Conservation (phyloP, 1,140 invertebrate genomes). For the Thaumetopoea pityocampa region DNA sequence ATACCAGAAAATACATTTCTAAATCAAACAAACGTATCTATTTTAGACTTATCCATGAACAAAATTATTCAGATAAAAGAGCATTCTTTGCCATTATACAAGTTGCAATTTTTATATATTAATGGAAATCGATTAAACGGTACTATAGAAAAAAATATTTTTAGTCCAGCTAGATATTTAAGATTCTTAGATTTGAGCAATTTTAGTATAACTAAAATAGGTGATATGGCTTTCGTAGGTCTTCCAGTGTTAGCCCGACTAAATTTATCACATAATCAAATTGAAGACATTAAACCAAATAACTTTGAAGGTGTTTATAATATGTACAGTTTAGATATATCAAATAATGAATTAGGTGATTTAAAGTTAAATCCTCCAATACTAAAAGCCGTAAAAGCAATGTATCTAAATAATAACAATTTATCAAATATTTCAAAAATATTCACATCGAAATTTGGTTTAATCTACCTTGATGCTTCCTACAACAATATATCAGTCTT, state of each 20-base stretch:
- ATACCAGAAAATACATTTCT: conserved; percentile 30
- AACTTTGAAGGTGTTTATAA: conserved; percentile 44
- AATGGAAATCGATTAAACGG: conserved; percentile 39
- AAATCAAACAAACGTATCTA: conserved; percentile 33
- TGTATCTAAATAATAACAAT: conserved; percentile 50
- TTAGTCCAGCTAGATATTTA: conserved; percentile 45
- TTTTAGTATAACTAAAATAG: conserved; percentile 43
- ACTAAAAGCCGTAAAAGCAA: conserved; percentile 33
- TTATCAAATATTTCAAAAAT: conserved; percentile 31
- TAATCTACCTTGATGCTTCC: conserved; percentile 46
- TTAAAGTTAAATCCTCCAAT: conserved; percentile 28
- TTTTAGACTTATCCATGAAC: conserved; percentile 49
- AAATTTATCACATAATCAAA: conserved; percentile 51
- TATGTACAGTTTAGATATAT: conserved; percentile 54
- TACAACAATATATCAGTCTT: conserved; percentile 38
- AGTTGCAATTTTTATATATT: conserved; percentile 51
- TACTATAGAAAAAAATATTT: conserved; percentile 30
- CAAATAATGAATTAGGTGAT: conserved; percentile 34
- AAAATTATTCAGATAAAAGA: conserved; percentile 35
- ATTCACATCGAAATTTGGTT: conserved; percentile 21
- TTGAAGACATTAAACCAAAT: conserved; percentile 34
- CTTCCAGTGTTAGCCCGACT: conserved; percentile 41
- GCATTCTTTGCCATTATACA: conserved; percentile 39
- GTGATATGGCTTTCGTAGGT: conserved; percentile 41
- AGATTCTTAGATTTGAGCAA: conserved; percentile 48